These are phyloP conservation scores for Craseonycteris thonglongyai DNA, from an alignment of 2,113 vertebrate genomes.

Conservation along the genomic window DNA sequence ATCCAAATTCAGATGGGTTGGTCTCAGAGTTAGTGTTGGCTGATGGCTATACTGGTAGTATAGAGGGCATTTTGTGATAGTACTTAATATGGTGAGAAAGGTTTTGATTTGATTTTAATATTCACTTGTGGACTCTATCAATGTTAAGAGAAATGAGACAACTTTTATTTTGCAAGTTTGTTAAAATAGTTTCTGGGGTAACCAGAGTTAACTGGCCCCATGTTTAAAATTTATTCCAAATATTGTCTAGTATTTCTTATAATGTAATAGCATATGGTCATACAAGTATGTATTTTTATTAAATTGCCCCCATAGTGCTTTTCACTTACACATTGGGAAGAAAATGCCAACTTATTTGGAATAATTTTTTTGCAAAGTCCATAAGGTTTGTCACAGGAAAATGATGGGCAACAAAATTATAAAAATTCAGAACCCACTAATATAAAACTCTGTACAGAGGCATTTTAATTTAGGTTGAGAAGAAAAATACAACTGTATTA, in stretches of 20 bases:
- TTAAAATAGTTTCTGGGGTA: neutral
- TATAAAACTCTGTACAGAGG: neutral
- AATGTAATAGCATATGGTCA: neutral
- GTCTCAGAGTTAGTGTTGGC: neutral
- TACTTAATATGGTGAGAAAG: neutral
- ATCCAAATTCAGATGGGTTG: neutral
- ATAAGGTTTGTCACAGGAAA: neutral
- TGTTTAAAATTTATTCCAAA: neutral
- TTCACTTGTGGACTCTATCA: neutral
- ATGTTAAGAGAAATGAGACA: neutral
- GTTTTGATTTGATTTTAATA: neutral
- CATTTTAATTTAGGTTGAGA: neutral
- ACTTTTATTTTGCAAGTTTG: neutral
- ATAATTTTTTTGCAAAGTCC: neutral
- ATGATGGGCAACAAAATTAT: neutral
- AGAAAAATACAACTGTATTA: neutral
- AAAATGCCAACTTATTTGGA: neutral
- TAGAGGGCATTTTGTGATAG: neutral
- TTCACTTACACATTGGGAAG: neutral
- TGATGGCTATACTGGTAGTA: neutral
- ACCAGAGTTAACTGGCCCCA: neutral
- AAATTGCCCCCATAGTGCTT: neutral
- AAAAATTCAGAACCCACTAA: neutral
- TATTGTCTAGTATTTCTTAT: neutral
- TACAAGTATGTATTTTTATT: neutral